Evolutionary conservation across 2,113 vertebrate genomes (phyloP).

Genomic region (Lethenteron reissneri): DNA sequence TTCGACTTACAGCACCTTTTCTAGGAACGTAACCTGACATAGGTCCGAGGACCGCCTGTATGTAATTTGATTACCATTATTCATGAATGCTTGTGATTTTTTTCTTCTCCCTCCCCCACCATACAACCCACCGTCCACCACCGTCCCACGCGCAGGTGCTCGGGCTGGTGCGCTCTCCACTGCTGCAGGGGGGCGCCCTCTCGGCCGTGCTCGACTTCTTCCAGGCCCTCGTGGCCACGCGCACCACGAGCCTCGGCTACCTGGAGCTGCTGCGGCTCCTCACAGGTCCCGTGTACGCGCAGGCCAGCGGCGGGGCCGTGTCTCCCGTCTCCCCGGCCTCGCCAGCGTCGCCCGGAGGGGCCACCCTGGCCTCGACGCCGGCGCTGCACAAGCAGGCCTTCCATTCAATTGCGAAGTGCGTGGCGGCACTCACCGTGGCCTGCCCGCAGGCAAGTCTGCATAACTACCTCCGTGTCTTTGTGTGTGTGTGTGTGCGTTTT

Average conservation of each 20-base stretch:
- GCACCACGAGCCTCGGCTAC: slow-evolving; percentile 26
- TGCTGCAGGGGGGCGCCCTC: slow-evolving; percentile 51
- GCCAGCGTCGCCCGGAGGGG: not conserved
- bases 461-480: no score
- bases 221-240: slow-evolving; percentile 36
- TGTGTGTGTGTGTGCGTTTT: no score
- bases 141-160: slow-evolving; percentile 13
- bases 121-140: no score
- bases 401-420: slow-evolving; percentile 46
- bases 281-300: slow-evolving; percentile 28
- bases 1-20: no score
- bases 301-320: not conserved
- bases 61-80: no score
- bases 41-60: no score
- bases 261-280: slow-evolving; percentile 39
- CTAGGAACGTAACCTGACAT: no score
- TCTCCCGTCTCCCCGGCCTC: slow-evolving; percentile 1
- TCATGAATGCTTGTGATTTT: no score
- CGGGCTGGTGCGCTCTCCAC: slow-evolving; percentile 42
- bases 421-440: slow-evolving; percentile 38
- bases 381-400: slow-evolving; percentile 45
- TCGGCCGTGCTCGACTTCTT: slow-evolving; percentile 39
- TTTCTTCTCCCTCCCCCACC: no score
- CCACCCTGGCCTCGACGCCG: not conserved
- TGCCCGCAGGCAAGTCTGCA: slow-evolving; percentile 25